Percentiles rank a stretch among this genome's conserved stretches.
These are phyloP conservation scores for Philhelius pedissequus DNA, from an alignment of 2,888 invertebrate genomes.

Conservation along the genomic window DNA sequence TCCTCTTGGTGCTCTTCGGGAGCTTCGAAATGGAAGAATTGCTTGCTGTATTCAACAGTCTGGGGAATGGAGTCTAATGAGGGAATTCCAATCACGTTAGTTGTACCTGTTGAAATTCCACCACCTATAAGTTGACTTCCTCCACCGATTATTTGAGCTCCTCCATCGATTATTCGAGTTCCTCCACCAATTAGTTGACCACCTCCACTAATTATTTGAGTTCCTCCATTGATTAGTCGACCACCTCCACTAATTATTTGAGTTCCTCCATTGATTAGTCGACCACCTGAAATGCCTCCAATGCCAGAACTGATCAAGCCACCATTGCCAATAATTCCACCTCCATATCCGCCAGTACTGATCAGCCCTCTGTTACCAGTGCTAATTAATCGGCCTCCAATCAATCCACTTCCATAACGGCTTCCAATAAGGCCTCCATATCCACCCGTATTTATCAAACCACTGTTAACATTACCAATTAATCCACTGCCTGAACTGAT, in stretches of 20 bases:
- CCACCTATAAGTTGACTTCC: background rate
- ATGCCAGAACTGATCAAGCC: background rate
- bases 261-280: too few relatives aligned
- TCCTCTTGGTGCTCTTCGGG: conserved; percentile 73
- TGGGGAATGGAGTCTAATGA: conserved; percentile 61
- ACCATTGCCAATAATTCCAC: background rate
- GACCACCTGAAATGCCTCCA: too few relatives aligned
- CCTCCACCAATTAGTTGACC: too few relatives aligned
- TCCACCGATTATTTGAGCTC: background rate
- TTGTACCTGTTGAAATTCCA: too few relatives aligned
- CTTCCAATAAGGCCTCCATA: background rate
- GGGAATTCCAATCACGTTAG: background rate
- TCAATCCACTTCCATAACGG: background rate
- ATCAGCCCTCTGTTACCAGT: background rate
- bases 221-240: background rate
- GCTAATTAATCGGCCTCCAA: too few relatives aligned
- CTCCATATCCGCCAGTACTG: background rate
- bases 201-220: too few relatives aligned
- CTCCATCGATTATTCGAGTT: background rate
- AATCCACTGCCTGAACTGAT: too few relatives aligned
- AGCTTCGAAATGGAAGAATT: conserved; percentile 72
- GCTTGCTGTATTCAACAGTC: conserved; percentile 71
- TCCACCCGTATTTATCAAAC: background rate
- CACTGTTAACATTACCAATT: too few relatives aligned
- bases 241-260: background rate